phyloP scores from a whole-genome alignment of 2,888 invertebrate genomes.

The Drosophila ezoana region DNA sequence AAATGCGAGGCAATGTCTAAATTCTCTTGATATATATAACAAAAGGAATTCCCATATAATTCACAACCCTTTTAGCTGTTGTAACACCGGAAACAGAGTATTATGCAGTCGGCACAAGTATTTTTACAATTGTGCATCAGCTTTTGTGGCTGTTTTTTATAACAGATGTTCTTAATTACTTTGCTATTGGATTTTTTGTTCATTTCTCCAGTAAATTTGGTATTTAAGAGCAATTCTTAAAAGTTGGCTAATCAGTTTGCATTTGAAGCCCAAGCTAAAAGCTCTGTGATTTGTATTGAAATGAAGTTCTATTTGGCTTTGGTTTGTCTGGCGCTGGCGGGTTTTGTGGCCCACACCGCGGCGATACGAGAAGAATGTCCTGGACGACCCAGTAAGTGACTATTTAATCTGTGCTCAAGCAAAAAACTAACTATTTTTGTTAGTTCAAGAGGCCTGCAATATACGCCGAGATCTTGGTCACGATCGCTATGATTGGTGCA shows the following conservation, averaged over 20 bases:
- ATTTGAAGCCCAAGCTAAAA: not conserved
- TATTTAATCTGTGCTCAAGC: no score
- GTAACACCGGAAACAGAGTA: not conserved
- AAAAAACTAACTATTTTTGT: not conserved
- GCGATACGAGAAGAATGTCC: not conserved
- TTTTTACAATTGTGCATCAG: not conserved
- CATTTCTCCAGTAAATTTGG: not conserved
- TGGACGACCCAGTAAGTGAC: slow-evolving; percentile 17
- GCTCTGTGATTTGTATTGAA: not conserved
- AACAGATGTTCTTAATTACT: slow-evolving; percentile 13
- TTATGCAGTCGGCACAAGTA: not conserved
- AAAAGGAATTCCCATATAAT: not conserved
- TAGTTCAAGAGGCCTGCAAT: slow-evolving; percentile 2
- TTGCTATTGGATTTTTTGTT: not conserved
- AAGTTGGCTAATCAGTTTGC: slow-evolving; percentile 10
- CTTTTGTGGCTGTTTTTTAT: not conserved
- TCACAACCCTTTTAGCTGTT: no score
- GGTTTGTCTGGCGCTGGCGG: not conserved
- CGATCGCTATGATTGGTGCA: slow-evolving; percentile 12
- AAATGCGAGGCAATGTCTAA: no score
- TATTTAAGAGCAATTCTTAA: slow-evolving; percentile 18
- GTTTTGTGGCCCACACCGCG: not conserved
- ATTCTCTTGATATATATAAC: no score
- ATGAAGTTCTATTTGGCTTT: slow-evolving; percentile 12
- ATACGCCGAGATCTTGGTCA: slow-evolving; percentile 18